Percentiles rank a stretch among this genome's conserved stretches.
phyloP scores from a whole-genome alignment of 2,113 vertebrate genomes.

The Cyanoderma ruficeps region DNA sequence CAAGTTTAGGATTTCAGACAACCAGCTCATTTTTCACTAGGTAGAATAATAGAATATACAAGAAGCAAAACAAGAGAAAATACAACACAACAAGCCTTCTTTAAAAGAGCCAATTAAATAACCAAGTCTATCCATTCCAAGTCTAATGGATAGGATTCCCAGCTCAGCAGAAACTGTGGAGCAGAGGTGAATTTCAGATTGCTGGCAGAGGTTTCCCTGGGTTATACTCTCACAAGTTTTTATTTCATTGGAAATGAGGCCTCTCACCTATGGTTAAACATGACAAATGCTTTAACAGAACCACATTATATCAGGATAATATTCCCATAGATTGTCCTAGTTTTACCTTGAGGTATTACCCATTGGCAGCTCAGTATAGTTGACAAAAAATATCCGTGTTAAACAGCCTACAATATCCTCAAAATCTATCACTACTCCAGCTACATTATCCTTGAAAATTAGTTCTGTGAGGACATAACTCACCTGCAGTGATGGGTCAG shows the following conservation, averaged over 20 bases:
- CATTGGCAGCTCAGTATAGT: neutral
- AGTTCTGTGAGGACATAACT: neutral
- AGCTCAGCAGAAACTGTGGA: neutral
- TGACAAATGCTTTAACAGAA: slow-evolving; percentile 4
- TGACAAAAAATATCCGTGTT: neutral
- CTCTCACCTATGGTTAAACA: neutral
- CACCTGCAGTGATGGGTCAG: neutral
- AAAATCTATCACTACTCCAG: neutral
- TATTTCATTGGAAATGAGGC: neutral
- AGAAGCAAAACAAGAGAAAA: neutral
- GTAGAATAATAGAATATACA: neutral
- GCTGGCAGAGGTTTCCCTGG: neutral
- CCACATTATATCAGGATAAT: neutral
- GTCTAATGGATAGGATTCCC: neutral
- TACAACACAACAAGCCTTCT: neutral
- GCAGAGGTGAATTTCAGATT: neutral
- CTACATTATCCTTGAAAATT: neutral
- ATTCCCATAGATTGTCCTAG: neutral
- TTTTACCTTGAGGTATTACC: neutral
- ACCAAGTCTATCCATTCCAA: neutral
- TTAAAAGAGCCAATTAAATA: neutral
- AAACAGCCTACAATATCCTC: neutral
- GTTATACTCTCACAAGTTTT: neutral
- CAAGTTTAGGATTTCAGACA: neutral
- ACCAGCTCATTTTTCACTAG: neutral